Conservation (phyloP, 1,140 invertebrate species). For the Sipha flava region DNA sequence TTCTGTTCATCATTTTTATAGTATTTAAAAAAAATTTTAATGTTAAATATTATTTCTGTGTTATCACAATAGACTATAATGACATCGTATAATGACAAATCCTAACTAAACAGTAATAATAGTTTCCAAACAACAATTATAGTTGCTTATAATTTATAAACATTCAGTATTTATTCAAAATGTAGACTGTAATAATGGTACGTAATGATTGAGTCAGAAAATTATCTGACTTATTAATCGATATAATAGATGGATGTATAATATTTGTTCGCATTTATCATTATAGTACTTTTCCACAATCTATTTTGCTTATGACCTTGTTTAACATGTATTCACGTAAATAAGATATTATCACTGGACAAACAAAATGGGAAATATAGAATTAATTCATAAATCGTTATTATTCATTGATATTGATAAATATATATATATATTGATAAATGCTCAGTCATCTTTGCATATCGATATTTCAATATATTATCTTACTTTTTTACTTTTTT, state of each 20-base stretch:
- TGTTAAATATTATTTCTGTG: too few species aligned
- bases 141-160: too few species aligned
- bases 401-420: background rate
- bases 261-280: background rate
- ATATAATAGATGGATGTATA: background rate
- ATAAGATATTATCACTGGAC: background rate
- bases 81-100: too few species aligned
- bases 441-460: background rate
- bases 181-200: too few species aligned
- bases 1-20: too few species aligned
- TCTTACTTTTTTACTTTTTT: background rate
- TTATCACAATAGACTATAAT: too few species aligned
- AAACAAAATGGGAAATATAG: background rate
- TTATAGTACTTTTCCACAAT: background rate
- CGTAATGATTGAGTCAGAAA: background rate
- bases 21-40: too few species aligned
- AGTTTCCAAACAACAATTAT: too few species aligned
- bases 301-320: conserved; percentile 17
- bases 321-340: background rate
- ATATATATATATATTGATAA: too few species aligned
- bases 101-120: too few species aligned
- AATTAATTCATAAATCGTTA: background rate
- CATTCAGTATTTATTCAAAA: too few species aligned
- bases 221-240: background rate
- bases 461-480: background rate